Conservation (phyloP, 2,113 vertebrate species). For the Micronisus gabar region DNA sequence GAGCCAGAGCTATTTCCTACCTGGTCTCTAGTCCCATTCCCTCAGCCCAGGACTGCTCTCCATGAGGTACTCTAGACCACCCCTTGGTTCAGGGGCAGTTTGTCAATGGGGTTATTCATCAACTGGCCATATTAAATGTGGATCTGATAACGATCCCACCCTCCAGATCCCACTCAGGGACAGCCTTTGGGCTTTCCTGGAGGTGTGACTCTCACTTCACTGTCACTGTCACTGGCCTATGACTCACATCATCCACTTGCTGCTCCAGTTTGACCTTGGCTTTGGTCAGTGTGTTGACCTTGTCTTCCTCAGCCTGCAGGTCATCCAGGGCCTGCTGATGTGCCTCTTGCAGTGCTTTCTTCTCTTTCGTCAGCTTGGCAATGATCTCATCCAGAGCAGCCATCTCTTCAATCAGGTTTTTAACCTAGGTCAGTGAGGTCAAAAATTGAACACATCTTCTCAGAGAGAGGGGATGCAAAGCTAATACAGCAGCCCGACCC, state of each 20-base stretch:
- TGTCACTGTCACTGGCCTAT: not conserved
- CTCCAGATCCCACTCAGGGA: not conserved
- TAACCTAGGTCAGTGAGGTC: conserved; percentile 75
- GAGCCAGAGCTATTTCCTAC: not conserved
- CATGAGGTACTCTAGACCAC: not conserved
- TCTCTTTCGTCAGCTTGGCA: conserved; percentile 88
- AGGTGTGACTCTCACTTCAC: not conserved
- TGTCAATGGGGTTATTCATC: not conserved
- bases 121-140: not conserved
- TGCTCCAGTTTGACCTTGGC: conserved; percentile 91
- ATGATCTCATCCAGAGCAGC: conserved; percentile 86
- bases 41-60: not conserved
- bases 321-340: conserved; percentile 92
- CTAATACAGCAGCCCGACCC: not conserved
- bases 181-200: not conserved
- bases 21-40: not conserved
- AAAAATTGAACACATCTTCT: not conserved
- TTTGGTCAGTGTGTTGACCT: conserved; percentile 87
- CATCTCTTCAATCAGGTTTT: conserved; percentile 95
- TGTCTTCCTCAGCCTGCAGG: conserved; percentile 91
- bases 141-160: not conserved
- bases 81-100: not conserved
- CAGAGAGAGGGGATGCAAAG: not conserved
- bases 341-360: conserved; percentile 89
- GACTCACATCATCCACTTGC: conserved; percentile 92